phyloP scores from a whole-genome alignment of 2,113 vertebrate species.

The Cryptotis parvus region DNA sequence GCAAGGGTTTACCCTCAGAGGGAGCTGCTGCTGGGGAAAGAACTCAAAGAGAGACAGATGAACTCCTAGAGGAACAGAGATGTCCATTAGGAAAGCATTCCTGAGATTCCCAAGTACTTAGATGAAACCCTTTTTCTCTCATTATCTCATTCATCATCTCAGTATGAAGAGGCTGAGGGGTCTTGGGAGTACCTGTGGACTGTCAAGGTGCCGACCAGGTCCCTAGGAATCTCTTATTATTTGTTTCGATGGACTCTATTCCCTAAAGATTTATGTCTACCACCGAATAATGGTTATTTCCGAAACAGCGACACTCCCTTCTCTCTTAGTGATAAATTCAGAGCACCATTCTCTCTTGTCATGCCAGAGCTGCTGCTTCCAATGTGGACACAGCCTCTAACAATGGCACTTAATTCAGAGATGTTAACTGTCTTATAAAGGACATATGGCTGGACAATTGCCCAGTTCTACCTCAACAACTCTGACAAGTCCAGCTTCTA shows the following conservation, averaged over 20 bases:
- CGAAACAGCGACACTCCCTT: not conserved
- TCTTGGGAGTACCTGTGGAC: no score
- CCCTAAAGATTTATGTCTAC: not conserved
- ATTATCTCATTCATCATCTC: no score
- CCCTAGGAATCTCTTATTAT: no score
- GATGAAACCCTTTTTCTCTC: not conserved
- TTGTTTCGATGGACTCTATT: not conserved
- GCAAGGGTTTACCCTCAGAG: not conserved
- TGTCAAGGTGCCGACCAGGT: no score
- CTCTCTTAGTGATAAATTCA: not conserved
- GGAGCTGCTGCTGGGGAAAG: not conserved
- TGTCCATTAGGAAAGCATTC: not conserved
- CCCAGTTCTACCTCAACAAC: no score
- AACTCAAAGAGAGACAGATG: not conserved
- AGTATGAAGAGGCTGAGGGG: no score
- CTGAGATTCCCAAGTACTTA: no score
- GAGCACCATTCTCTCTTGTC: not conserved
- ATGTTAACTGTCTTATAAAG: no score
- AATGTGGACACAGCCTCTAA: not conserved
- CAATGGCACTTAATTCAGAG: no score
- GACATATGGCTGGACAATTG: no score
- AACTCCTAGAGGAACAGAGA: not conserved
- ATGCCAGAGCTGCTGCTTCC: not conserved
- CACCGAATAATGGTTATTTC: not conserved
- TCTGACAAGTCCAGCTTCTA: no score